These are phyloP conservation scores for Fopius arisanus DNA, from an alignment of 1,140 invertebrate genomes.

Conservation along the genomic window DNA sequence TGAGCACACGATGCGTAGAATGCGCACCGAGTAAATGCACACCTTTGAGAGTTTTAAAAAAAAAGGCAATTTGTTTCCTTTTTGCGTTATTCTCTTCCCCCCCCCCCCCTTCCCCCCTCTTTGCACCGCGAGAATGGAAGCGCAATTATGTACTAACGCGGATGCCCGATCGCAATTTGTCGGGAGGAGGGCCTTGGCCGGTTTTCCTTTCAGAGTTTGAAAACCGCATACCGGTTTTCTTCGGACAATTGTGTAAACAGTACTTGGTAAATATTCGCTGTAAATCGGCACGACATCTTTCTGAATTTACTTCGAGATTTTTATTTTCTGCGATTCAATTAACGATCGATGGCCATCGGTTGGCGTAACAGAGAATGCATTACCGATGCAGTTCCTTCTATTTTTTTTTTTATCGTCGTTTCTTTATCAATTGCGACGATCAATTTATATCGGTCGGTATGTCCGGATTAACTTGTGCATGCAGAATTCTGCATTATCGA, in stretches of 20 bases:
- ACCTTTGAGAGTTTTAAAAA: slow-evolving; percentile 1
- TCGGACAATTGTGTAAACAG: slow-evolving; percentile 7
- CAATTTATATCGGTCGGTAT: no score
- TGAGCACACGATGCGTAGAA: slow-evolving; percentile 24
- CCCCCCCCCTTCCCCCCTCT: slow-evolving; percentile 43
- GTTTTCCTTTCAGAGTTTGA: slow-evolving; percentile 54
- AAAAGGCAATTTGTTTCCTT: neutral
- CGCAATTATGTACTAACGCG: slow-evolving; percentile 62
- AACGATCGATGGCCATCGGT: no score
- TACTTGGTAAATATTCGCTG: neutral
- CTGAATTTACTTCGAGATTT: neutral
- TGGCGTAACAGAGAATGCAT: no score
- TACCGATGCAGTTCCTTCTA: no score
- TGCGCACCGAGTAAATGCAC: neutral
- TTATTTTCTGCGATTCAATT: no score
- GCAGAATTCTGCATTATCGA: slow-evolving; percentile 1
- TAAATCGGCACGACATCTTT: neutral
- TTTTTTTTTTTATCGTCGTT: no score
- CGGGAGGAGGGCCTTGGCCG: slow-evolving; percentile 55
- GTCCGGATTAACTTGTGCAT: no score
- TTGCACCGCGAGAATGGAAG: slow-evolving; percentile 52
- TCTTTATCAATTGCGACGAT: no score
- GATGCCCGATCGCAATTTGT: slow-evolving; percentile 60
- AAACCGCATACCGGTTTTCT: slow-evolving; percentile 26
- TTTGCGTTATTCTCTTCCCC: neutral